Base-by-base conservation (phyloP, 1,140 invertebrate genomes). In the Lucilia sericata region DNA sequence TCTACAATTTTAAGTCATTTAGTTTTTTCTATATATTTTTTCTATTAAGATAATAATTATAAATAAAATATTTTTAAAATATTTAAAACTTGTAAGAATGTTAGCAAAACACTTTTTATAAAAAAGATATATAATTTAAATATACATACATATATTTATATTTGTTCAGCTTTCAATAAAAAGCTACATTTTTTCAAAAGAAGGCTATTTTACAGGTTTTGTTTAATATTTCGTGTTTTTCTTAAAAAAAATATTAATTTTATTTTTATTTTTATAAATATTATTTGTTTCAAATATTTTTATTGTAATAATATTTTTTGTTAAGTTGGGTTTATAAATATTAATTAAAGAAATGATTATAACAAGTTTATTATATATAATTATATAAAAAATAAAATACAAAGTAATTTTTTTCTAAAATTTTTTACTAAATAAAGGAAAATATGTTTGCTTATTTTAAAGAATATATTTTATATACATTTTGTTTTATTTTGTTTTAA, bases 141-240 rank as follows among this genome's bases (percentile, higher is more conserved):
- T 14, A 21, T 74, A 42, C n/a, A 42, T 36, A 14, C 25, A 30
- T 30, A 30, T 30, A 30, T 30, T 30, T 30, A 30, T 30, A 30
- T 30, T 30, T 30, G 25, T 30, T 34, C 19, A 34, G 74, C 74
- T 76, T 76, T 76, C 30, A 30, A 30, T 3, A 14, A 34, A 42
- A 34, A 36, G 74, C 25, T 76, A 30, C 2, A 10, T 17, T 12
- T 42, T 78, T 70, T 70, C n/a, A 87, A 88, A 87, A 88, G 86
- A 89, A 89, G 87, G 88, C 88, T 89, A 89, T 89, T 89, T 89
- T 89, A 89, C 88, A 89, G 88, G 88, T 89, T 89, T 89, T 89
- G 85, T 87, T 70, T 70, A 70, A 21, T 70, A 70, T 70, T 70
- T 70, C 21, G 19, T 70, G 60, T 70, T 70, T 21, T 70, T 25